Conservation (phyloP, 2,113 vertebrate genomes). For the Egretta garzetta region DNA sequence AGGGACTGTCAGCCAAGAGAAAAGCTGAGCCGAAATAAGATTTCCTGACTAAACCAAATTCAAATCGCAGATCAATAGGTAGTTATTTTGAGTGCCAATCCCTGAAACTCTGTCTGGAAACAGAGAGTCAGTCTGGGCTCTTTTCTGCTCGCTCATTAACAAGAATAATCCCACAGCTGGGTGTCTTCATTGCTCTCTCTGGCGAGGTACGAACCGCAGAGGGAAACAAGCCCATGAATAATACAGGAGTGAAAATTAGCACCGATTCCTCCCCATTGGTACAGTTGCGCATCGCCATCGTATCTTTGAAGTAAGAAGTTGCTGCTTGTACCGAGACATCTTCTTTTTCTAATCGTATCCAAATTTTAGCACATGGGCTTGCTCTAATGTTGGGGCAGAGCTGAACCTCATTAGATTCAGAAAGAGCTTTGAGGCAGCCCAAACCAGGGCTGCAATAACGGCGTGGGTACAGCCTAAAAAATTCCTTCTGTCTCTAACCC, state of each 20-base stretch:
- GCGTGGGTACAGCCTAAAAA: neutral
- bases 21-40: neutral
- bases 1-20: neutral
- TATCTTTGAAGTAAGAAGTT: neutral
- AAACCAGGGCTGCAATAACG: neutral
- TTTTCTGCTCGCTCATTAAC: neutral
- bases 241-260: neutral
- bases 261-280: rapidly evolving
- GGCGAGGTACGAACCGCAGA: neutral
- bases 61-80: neutral
- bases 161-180: neutral
- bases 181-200: neutral
- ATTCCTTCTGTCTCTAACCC: neutral
- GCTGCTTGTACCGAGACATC: neutral
- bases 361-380: neutral
- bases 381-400: rapidly evolving
- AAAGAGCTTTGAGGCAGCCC: neutral
- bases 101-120: neutral
- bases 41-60: neutral
- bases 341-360: neutral
- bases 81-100: rapidly evolving
- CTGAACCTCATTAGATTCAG: neutral
- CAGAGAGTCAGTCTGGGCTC: neutral
- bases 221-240: neutral
- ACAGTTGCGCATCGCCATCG: rapidly evolving